Conservation (phyloP, 2,797 vertebrate genomes). For the Hemitrygon akajei region DNA sequence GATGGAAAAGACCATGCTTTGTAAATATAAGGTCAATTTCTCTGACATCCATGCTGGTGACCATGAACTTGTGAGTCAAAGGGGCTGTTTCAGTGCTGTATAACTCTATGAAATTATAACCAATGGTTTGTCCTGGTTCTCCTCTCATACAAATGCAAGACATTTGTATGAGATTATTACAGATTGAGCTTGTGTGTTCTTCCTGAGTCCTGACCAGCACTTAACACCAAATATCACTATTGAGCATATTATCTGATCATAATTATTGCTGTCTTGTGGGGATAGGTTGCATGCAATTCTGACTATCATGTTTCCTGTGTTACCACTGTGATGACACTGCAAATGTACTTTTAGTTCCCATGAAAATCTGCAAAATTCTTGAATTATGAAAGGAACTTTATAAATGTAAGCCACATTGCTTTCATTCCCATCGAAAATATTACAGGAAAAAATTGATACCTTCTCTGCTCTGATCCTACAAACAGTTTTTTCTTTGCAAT, state of each 20-base stretch:
- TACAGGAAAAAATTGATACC: neutral
- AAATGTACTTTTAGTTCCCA: neutral
- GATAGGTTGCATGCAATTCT: neutral
- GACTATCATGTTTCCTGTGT: neutral
- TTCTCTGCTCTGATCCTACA: neutral
- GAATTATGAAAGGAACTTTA: neutral
- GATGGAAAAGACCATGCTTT: no score
- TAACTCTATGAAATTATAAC: neutral
- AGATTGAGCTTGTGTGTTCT: neutral
- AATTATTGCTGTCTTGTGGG: neutral
- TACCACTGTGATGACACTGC: neutral
- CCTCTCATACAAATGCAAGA: neutral
- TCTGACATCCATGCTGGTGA: no score
- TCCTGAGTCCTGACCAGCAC: neutral
- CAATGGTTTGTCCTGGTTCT: no score
- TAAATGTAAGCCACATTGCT: neutral
- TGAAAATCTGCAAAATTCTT: neutral
- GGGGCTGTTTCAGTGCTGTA: no score
- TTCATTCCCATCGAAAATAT: neutral
- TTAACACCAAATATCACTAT: neutral
- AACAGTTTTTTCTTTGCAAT: neutral
- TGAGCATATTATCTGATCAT: neutral
- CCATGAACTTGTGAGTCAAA: no score
- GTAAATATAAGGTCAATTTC: no score
- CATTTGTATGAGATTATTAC: neutral